phyloP scores from a whole-genome alignment of 1,140 invertebrate genomes.

The Amphibalanus amphitrite region DNA sequence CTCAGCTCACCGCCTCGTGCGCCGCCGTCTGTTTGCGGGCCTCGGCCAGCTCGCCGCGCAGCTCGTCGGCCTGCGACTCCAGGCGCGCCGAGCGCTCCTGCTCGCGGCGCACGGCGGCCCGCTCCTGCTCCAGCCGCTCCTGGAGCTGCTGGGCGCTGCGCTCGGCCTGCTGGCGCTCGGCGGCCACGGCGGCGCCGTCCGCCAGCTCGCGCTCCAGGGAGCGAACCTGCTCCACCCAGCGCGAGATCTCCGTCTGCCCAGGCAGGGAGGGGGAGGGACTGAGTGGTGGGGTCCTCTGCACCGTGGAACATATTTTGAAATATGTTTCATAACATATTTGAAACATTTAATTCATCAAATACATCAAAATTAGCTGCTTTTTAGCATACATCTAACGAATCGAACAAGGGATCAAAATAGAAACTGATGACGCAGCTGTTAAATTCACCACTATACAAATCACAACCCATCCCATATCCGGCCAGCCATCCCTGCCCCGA shows the following conservation, averaged over 20 bases:
- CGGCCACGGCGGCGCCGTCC: slow-evolving; percentile 12
- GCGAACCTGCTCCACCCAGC: background rate
- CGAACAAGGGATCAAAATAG: too few species aligned
- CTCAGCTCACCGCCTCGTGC: background rate
- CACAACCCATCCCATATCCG: too few species aligned
- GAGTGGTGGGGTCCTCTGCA: too few species aligned
- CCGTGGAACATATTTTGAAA: too few species aligned
- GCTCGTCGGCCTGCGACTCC: slow-evolving; percentile 10
- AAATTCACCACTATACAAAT: too few species aligned
- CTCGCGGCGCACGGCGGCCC: background rate
- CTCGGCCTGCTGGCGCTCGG: slow-evolving; percentile 11
- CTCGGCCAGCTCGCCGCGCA: slow-evolving; percentile 11
- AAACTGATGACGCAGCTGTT: too few species aligned
- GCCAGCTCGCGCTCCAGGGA: slow-evolving; percentile 12
- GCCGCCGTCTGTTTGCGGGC: background rate
- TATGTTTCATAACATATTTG: too few species aligned
- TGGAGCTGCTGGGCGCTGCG: slow-evolving; percentile 6
- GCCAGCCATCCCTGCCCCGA: too few species aligned
- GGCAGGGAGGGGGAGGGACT: background rate
- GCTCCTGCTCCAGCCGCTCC: slow-evolving; percentile 9
- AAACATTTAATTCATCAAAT: too few species aligned
- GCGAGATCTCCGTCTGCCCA: background rate
- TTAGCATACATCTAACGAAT: too few species aligned
- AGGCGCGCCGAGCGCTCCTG: slow-evolving; percentile 6
- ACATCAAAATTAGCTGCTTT: too few species aligned